phyloP scores from a whole-genome alignment of 2,888 invertebrate genomes.

The Anthrax anthrax region DNA sequence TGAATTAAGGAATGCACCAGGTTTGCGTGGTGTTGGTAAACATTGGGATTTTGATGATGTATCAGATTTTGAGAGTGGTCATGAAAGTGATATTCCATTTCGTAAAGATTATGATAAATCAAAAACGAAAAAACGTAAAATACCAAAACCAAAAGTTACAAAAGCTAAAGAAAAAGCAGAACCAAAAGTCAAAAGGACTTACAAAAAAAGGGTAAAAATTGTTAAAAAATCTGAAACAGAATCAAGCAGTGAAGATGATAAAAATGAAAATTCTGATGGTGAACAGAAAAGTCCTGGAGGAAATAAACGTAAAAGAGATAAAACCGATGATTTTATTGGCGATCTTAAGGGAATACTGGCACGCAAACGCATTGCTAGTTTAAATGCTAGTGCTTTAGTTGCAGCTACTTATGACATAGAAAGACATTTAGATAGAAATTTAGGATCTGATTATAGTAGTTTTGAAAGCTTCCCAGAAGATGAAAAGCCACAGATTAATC shows the following conservation, averaged over 20 bases:
- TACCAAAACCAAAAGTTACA: slow-evolving; percentile 14
- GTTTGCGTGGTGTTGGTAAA: slow-evolving; percentile 61
- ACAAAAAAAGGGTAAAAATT: slow-evolving; percentile 20
- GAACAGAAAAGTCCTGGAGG: slow-evolving; percentile 9
- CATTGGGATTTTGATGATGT: slow-evolving; percentile 68
- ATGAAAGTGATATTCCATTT: slow-evolving; percentile 12
- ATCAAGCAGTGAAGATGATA: slow-evolving; percentile 23
- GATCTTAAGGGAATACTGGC: slow-evolving; percentile 79
- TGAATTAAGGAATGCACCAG: slow-evolving; percentile 55
- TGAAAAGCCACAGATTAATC: slow-evolving; percentile 7
- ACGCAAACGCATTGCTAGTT: slow-evolving; percentile 78
- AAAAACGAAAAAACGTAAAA: slow-evolving; percentile 10
- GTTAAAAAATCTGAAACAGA: slow-evolving; percentile 20
- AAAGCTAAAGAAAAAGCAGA: slow-evolving; percentile 18
- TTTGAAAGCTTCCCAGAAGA: slow-evolving; percentile 28
- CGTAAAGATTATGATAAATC: slow-evolving; percentile 8
- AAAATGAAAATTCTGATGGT: slow-evolving; percentile 8
- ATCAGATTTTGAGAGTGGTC: slow-evolving; percentile 13
- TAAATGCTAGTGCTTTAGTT: slow-evolving; percentile 80
- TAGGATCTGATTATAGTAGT: slow-evolving; percentile 28
- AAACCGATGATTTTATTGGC: slow-evolving; percentile 26
- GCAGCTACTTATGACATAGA: slow-evolving; percentile 73
- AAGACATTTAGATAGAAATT: slow-evolving; percentile 30
- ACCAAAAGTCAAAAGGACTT: slow-evolving; percentile 20
- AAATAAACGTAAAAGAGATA: slow-evolving; percentile 14